phyloP scores from a whole-genome alignment of 2,113 vertebrate genomes.

The Panurus biarmicus region DNA sequence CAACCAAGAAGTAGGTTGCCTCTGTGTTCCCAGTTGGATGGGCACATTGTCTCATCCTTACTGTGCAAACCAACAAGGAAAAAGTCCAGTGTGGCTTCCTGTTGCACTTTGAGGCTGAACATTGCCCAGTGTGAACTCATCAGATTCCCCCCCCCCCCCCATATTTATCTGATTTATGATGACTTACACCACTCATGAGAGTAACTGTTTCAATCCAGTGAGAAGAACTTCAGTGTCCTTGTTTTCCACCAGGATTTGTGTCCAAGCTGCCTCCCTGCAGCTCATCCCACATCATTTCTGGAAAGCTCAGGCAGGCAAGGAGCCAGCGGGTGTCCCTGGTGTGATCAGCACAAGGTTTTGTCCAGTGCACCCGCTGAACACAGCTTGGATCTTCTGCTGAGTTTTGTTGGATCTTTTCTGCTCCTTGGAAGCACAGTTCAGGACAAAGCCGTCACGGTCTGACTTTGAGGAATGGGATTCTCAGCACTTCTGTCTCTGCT shows the following conservation, averaged over 20 bases:
- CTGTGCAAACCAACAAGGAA: not conserved
- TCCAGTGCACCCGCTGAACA: not conserved
- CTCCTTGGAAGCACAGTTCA: not conserved
- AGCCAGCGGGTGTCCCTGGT: rapidly evolving
- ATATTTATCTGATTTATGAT: not conserved
- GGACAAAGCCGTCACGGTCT: not conserved
- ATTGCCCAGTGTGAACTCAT: not conserved
- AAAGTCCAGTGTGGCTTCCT: not conserved
- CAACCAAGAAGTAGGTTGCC: not conserved
- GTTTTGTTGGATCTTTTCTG: not conserved
- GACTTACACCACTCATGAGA: not conserved
- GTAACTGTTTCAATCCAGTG: not conserved
- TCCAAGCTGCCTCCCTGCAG: not conserved
- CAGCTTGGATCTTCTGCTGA: not conserved
- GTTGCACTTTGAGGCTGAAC: not conserved
- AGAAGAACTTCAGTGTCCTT: not conserved
- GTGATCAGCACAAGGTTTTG: not conserved
- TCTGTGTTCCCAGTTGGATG: not conserved
- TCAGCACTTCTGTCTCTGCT: not conserved
- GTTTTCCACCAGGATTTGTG: not conserved
- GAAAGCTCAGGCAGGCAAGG: not conserved
- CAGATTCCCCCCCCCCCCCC: rapidly evolving
- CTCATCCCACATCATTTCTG: not conserved
- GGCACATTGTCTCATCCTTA: not conserved
- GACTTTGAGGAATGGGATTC: not conserved